Evolutionary conservation across 2,113 vertebrate genomes (phyloP).

Genomic region (Aegotheles bennettii): DNA sequence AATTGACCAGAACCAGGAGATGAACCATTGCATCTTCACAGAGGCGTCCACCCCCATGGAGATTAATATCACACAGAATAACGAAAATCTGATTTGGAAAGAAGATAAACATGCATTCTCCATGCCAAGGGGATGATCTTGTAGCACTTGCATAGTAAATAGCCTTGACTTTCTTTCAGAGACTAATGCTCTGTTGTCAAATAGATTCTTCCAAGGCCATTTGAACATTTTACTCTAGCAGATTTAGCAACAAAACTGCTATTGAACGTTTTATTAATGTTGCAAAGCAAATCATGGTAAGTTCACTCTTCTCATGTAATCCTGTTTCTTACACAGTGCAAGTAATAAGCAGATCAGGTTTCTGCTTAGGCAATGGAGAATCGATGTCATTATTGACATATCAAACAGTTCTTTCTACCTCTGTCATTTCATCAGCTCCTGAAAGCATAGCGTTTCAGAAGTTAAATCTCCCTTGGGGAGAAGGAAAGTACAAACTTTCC

Average conservation of each 20-base stretch:
- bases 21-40: not conserved
- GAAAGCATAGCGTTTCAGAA: not conserved
- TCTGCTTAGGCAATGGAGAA: not conserved
- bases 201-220: not conserved
- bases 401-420: not conserved
- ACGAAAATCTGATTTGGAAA: conserved; percentile 30
- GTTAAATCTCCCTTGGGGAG: not conserved
- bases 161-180: not conserved
- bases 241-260: not conserved
- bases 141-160: not conserved
- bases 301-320: conserved; percentile 17
- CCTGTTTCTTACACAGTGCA: not conserved
- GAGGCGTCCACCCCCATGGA: conserved; percentile 5
- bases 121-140: not conserved
- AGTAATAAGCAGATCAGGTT: not conserved
- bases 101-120: not conserved
- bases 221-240: not conserved
- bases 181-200: not conserved
- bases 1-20: conserved; percentile 19
- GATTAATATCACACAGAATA: conserved; percentile 18
- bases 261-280: not conserved
- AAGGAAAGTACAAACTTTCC: not conserved
- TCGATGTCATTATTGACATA: not conserved
- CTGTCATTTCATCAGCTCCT: not conserved
- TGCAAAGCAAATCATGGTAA: not conserved